Base-by-base conservation (phyloP, 2,888 invertebrate species). In the Diaphora mendica region DNA sequence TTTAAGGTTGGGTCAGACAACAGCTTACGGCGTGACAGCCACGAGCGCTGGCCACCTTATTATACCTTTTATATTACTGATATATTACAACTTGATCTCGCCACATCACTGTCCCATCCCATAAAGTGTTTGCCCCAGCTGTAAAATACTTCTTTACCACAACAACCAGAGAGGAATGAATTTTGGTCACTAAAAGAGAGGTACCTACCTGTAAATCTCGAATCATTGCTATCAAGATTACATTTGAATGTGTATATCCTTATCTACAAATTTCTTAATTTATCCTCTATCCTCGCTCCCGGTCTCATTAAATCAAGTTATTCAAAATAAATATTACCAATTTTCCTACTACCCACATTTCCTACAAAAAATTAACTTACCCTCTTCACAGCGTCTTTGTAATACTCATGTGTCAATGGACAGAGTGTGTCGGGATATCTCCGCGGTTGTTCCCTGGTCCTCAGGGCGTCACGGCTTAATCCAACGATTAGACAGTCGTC, bases 401-500 rank as follows among this genome's bases (percentile, higher is more conserved):
- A 95, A 78, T 88, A 93, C 78, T 95, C 94, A 23, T 87, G 87
- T 11, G 88, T 72, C 4, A 93, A 64, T 0, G 94, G 93, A 71
- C 95, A 95, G 1, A 95, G 89, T 0, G 91, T 75, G 55, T 95
- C 95, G 0, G 93, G 91, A 13, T 79, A 75, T 26, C 80, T 80
- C 0, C 84, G 82, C 0, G 90, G 89, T 0, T 74, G 84, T 0
- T 91, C 89, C 62, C 80, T 88, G 0, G 91, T 79, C 62, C 90
- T 92, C 48, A 95, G 84, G 0, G 92, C 78, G 76, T 95, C 93
- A 0, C 95, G 88, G 8, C 90, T 87, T 7, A 94, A 51, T 0
- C 95, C 95, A 1, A 94, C 93, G 9, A 95, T 93, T 3, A 95
- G 84, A 64, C 95, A 95, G 78, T 94, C 79, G 75, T 95, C 94